phyloP scores from a whole-genome alignment of 2,113 vertebrate genomes.

The Aramus guarauna region DNA sequence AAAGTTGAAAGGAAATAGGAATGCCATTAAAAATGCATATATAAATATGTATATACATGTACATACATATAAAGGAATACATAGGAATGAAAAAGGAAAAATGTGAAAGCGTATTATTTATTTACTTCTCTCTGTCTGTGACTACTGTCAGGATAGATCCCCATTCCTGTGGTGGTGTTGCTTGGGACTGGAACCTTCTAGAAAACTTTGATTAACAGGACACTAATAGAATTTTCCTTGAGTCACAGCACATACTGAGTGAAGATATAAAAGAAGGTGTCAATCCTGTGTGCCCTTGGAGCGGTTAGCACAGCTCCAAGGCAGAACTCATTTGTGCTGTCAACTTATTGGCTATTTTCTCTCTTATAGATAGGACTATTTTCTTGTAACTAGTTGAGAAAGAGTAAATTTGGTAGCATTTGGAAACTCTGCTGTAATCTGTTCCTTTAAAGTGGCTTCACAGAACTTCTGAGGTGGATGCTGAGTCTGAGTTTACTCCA shows the following conservation, averaged over 20 bases:
- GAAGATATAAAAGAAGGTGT: neutral
- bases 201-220: neutral
- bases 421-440: neutral
- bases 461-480: neutral
- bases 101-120: neutral
- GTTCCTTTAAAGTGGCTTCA: neutral
- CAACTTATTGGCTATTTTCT: neutral
- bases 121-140: neutral
- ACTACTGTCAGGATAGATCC: neutral
- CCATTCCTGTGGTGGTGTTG: neutral
- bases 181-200: neutral
- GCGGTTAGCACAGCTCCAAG: neutral
- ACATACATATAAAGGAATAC: neutral
- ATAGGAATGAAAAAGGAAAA: neutral
- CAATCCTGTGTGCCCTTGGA: neutral
- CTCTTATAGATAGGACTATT: neutral
- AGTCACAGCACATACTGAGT: neutral
- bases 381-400: neutral
- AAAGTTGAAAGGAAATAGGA: neutral
- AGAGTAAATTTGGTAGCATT: neutral
- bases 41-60: neutral
- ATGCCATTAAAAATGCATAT: neutral
- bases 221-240: slow-evolving; percentile 2
- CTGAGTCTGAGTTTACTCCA: neutral
- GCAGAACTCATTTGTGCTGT: slow-evolving; percentile 21